Base-by-base conservation (phyloP, 1,140 invertebrate species). In the Stegodyphus mimosarum region DNA sequence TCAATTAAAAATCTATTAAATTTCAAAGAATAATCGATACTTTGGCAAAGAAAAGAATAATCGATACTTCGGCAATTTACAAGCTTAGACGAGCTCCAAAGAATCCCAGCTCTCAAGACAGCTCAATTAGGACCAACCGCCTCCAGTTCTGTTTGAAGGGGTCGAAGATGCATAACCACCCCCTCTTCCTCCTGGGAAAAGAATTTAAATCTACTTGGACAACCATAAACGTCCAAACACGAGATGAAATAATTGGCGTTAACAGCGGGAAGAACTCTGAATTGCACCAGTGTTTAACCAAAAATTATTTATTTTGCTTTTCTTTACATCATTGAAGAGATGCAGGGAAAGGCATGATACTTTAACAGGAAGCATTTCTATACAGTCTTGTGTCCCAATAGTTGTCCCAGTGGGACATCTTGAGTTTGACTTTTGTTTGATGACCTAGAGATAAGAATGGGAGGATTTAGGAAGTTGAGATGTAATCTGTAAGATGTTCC, bases 381-480 rank as follows among this genome's bases (percentile, higher is more conserved):
- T 53, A 11, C 6, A 6, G 7, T 80, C 33, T n/a, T 15, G 15
- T 84, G 74, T 75, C 81, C 67, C 72, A 72, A 72, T 81, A 81
- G 72, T 51, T 10, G 66, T 72, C 69, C 48, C 55, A 18, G 67
- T 71, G 69, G 78, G 69, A 72, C 52, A 72, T 48, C 69, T 60
- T 15, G 55, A 15, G 9, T 2, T 18, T 60, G 52, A 72, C 52
- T 11, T 69, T 69, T 52, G n/a, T 15, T 50, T 53, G 78, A 81
- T 81, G 78, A 81, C 78, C 78, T 69, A 71, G 52, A 74, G 78
- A 74, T 78, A 78, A 80, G 78, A 85, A 72, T 7, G 50, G 78
- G 7, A n/a, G 52, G 10, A 71, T 18, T 33, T 18, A 51, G 69
- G 6, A 71, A 71, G 10, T 71, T 7, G 48, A 50, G 69, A 50